Conservation (phyloP, 1,140 invertebrate genomes). For the Colletes latitarsis region DNA sequence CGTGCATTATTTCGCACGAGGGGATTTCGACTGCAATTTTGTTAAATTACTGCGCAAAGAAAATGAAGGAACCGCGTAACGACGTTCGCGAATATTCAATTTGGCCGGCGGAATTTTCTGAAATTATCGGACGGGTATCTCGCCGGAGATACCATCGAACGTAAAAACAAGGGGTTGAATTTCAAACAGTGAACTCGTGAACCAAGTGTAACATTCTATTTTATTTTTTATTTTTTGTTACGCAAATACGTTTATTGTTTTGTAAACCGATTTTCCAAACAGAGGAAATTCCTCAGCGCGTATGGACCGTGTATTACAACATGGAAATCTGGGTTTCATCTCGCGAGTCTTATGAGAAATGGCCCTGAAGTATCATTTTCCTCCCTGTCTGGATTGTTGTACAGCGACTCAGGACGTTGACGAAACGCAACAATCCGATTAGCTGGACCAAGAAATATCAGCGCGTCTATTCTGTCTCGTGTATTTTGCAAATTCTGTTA, state of each 20-base stretch:
- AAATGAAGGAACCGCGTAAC: conserved; percentile 6
- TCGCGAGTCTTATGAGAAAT: conserved; percentile 50
- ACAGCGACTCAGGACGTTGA: conserved; percentile 2
- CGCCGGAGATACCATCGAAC: background rate
- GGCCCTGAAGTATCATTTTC: conserved; percentile 24
- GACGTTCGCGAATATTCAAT: conserved; percentile 22
- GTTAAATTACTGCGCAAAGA: conserved; percentile 22
- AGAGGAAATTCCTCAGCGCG: conserved; percentile 41
- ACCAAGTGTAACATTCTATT: too few species aligned
- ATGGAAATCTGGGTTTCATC: conserved; percentile 14
- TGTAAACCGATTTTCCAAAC: background rate
- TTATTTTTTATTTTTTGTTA: too few species aligned
- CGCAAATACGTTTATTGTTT: background rate
- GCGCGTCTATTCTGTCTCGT: background rate
- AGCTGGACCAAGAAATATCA: conserved; percentile 6
- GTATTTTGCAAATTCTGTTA: background rate
- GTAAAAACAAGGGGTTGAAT: background rate
- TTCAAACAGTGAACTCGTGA: background rate
- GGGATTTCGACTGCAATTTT: conserved; percentile 37
- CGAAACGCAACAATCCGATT: conserved; percentile 38
- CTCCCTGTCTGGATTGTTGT: conserved; percentile 16
- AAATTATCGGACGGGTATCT: background rate
- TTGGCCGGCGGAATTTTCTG: background rate
- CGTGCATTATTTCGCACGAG: conserved; percentile 15
- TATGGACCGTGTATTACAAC: background rate